Evolutionary conservation across 2,888 invertebrate genomes (phyloP).

Genomic region (Resseliella maxima): DNA sequence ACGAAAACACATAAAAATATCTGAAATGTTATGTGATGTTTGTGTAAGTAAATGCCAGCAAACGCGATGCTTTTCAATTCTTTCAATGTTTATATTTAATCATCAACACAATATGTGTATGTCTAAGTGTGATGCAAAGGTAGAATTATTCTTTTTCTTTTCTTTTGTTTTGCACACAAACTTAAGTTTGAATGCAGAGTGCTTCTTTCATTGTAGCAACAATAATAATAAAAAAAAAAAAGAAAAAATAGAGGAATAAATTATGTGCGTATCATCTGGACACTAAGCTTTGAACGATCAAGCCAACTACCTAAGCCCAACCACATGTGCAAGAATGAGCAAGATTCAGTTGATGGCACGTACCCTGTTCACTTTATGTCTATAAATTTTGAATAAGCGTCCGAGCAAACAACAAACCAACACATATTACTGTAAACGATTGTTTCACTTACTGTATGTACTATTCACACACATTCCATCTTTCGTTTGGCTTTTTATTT

Average conservation of each 20-base stretch:
- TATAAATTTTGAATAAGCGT: conserved; percentile 41
- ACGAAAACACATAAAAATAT: background rate
- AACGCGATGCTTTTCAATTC: conserved; percentile 34
- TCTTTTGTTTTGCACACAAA: background rate
- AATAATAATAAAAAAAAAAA: background rate
- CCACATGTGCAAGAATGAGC: background rate
- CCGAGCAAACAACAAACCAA: background rate
- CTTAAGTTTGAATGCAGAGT: background rate
- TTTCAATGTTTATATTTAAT: background rate
- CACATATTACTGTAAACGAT: background rate
- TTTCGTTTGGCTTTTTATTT: background rate
- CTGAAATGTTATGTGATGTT: background rate
- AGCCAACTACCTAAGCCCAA: background rate
- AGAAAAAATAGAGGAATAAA: conserved; percentile 29
- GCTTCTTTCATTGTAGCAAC: background rate
- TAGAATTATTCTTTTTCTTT: background rate
- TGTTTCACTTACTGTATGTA: background rate
- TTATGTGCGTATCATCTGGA: conserved; percentile 51
- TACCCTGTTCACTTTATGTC: conserved; percentile 9
- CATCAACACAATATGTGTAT: background rate
- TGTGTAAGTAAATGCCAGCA: background rate
- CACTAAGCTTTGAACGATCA: conserved; percentile 7
- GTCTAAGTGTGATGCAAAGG: background rate
- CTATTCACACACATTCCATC: background rate
- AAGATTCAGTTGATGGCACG: conserved; percentile 22